Base-by-base conservation (phyloP, 2,888 invertebrate species). In the Pristionchus fissidentatus region DNA sequence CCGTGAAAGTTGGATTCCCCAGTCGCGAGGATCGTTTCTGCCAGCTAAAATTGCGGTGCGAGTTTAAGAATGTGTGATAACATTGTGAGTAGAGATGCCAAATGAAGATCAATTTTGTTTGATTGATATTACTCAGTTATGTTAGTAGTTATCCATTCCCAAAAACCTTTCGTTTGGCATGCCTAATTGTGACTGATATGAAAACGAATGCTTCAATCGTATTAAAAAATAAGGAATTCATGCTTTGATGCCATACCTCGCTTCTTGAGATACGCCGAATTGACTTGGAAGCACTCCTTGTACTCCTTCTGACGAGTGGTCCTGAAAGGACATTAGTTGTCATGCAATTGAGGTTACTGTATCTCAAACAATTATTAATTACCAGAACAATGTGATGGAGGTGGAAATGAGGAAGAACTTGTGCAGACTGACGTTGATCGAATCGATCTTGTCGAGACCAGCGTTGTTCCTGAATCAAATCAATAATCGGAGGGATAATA, bases 1-100 rank as follows among this genome's bases (percentile, higher is more conserved):
- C 60, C 98, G 95, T 93, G 97, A 97, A 83, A 98, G 93, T 13
- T 97, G 96, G 90, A 98, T 96, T 73, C 97, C 97, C 97, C 97
- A 98, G 93, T 98, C 97, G 93, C 97, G 88, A 0, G 85, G 78
- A 29, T 85, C 57, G 32, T 84, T 84, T 35, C 46, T 84, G 79
- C 41, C 84, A n/a, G 41, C 80, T 85, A 19, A 55, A 83, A 26
- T n/a, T n/a, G 8, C 35, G 1, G 29, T 19, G 8, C 26, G n/a
- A 13, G 10, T 60, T n/a, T 8, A 8, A 60, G n/a, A 46, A 8
- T n/a, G 8, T 13, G 22, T 41, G n/a, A 78, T 57, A 62, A 29
- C 38, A n/a, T n/a, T n/a, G n/a, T n/a, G n/a, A n/a, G n/a, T n/a
- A n/a, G n/a, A n/a, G n/a, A n/a, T n/a, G n/a, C n/a, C n/a, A n/a